Percentiles rank a stretch among this genome's conserved stretches.
phyloP scores from a whole-genome alignment of 2,113 vertebrate genomes.

The Herpailurus yagouaroundi region DNA sequence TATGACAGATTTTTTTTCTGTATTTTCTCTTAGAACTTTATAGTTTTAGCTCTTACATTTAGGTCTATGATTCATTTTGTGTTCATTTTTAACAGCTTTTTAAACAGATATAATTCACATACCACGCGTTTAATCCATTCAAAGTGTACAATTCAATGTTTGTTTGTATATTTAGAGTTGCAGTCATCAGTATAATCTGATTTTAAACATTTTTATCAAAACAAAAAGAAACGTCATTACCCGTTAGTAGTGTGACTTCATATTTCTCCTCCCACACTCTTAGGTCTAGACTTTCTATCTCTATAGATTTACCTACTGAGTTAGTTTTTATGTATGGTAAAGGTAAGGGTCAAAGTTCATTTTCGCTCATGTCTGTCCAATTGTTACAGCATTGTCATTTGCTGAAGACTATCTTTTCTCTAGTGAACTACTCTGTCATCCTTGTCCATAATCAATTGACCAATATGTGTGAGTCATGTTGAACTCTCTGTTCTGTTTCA shows the following conservation, averaged over 20 bases:
- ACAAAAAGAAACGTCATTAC: not conserved
- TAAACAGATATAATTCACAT: not conserved
- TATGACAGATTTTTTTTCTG: not conserved
- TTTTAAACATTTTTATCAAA: not conserved
- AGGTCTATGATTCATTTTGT: not conserved
- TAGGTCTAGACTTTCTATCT: not conserved
- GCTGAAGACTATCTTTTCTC: not conserved
- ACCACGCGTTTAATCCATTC: not conserved
- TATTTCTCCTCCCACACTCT: not conserved
- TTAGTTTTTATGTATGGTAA: not conserved
- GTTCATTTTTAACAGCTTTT: constrained; percentile 23
- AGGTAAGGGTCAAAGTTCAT: not conserved
- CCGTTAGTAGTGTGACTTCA: not conserved
- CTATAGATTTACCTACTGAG: not conserved
- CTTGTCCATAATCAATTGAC: not conserved
- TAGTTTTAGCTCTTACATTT: not conserved
- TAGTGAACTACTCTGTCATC: not conserved
- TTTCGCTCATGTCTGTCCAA: not conserved
- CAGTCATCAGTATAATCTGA: not conserved
- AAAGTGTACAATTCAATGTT: not conserved
- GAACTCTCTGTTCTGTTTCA: not conserved
- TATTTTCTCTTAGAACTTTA: not conserved
- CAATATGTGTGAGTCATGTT: not conserved
- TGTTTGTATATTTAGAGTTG: not conserved
- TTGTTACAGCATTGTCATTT: not conserved